These are phyloP conservation scores for Rhadina sibilatrix DNA, from an alignment of 2,113 vertebrate species.

Conservation along the genomic window DNA sequence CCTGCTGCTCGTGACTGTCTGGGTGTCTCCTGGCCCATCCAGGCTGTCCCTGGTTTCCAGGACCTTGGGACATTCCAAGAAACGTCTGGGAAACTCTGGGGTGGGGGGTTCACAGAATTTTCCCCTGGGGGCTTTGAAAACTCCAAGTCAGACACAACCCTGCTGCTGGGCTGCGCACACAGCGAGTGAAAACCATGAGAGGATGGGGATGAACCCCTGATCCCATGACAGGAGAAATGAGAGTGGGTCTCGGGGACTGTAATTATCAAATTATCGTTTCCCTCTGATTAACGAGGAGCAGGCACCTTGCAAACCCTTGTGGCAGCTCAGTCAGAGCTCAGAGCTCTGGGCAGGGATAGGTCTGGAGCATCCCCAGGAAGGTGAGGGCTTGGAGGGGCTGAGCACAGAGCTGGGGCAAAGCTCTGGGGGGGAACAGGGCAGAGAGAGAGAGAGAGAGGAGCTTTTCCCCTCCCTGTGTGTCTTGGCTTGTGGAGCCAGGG, in stretches of 20 bases:
- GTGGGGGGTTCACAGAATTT: neutral
- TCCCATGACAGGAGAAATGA: neutral
- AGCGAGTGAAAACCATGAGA: neutral
- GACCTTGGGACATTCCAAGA: neutral
- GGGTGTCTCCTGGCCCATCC: rapidly evolving
- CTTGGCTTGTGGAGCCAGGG: no score
- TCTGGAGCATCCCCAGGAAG: no score
- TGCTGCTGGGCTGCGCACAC: no score
- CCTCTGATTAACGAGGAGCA: neutral
- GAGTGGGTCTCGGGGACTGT: rapidly evolving
- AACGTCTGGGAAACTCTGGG: neutral
- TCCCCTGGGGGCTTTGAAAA: neutral
- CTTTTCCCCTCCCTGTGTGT: no score
- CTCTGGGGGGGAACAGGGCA: no score
- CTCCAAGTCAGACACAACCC: rapidly evolving
- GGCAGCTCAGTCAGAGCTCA: no score
- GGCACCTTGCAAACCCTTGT: neutral
- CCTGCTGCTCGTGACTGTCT: neutral
- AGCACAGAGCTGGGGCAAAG: no score
- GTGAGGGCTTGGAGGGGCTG: no score
- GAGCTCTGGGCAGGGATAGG: no score
- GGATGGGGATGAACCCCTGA: rapidly evolving
- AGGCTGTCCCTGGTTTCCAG: neutral
- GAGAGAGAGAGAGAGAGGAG: no score
- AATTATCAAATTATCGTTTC: rapidly evolving